Base-by-base conservation (phyloP, 64 coral and sea anemone species). In the Trachythela sp. region DNA sequence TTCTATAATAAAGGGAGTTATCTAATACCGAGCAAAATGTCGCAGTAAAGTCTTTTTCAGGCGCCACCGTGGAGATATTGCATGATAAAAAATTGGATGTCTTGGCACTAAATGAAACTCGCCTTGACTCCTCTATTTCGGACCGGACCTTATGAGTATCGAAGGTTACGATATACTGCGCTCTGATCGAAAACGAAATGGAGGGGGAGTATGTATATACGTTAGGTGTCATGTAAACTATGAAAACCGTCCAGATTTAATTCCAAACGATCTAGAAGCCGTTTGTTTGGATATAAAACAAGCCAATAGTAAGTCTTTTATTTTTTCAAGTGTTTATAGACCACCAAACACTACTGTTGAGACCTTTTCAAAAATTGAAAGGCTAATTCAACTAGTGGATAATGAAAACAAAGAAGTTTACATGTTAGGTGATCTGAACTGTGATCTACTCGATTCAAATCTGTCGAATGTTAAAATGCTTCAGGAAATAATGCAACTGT, bases 131-230 rank as follows among this genome's bases (percentile, higher is more conserved):
- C 27, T 68, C 84, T n/a, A 86, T 91, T 34, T 41, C 33, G 1
- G 42, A 77, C 27, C 42, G 4, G 36, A 32, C 11, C 39, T 68
- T 29, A 59, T 91, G 24, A 35, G 41, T 75, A 86, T 91, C 29
- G 39, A 84, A 9, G 90, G 39, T 11, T 86, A 86, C 85, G 90
- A 86, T 75, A 71, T 91, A 18, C 33, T 86, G 41, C 83, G 84
- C 43, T 83, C 9, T 89, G 90, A 91, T 50, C 83, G 90, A 24
- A 86, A 91, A 11, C 84, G 37, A 37, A 77, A 51, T 85, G 84
- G 90, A 17, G 89, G 89, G 48, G 89, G 89, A 37, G 89, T 90
- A n/a, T 84, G 77, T 43, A 84, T 90, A 33, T 90, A 90, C n/a
- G 22, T 90, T 29, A 70, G 89, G 27, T 64, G 60, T 84, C 35